Base-by-base conservation (phyloP, 92 coral and sea anemone species). In the Blastomussa wellsi region DNA sequence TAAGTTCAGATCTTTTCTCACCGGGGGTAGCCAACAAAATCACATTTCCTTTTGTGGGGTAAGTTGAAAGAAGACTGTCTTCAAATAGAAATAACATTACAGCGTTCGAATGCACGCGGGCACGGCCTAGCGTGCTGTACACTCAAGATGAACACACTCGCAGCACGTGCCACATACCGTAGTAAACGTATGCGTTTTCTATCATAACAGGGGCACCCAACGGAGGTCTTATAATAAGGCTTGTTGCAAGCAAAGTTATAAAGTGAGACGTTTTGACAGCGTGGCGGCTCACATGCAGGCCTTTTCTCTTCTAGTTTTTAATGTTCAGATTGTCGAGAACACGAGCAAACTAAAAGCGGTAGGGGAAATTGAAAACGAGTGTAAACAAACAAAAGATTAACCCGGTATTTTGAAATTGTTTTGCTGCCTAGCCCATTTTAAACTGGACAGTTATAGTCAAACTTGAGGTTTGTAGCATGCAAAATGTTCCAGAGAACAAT, bases 1-100 rank as follows among this genome's bases (percentile, higher is more conserved):
- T 89, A 29, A 84, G 89, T 22, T 76, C 85, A 35, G 89, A 89
- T 84, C 85, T 89, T 14, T 52, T 84, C 22, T 65, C 83, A 51
- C 85, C 92, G 24, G 88, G 77, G 33, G 79, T 72, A 74, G 76
- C 49, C 51, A 89, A 57, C 64, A 53, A 65, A 62, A 59, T 66
- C 44, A 79, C 78, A 14, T 36, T 69, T 60, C 65, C 84, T 15
- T 77, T 76, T 55, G 47, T 85, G 38, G 82, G 89, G 91, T 88
- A 78, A 78, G 91, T 82, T 62, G 19, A 26, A 32, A 48, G 12
- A 1, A 13, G 35, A 15, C 32, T 36, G 35, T 2, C 31, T 20
- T 13, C 16, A 0, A 24, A 22, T 42, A 31, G 31, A 0, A 53
- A 70, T 26, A 28, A 64, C 11, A 44, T 4, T 0, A 8, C 28